Percentiles rank a stretch among this genome's conserved stretches.
phyloP scores from a whole-genome alignment of 2,888 invertebrate species.

The Frankliniella intonsa region DNA sequence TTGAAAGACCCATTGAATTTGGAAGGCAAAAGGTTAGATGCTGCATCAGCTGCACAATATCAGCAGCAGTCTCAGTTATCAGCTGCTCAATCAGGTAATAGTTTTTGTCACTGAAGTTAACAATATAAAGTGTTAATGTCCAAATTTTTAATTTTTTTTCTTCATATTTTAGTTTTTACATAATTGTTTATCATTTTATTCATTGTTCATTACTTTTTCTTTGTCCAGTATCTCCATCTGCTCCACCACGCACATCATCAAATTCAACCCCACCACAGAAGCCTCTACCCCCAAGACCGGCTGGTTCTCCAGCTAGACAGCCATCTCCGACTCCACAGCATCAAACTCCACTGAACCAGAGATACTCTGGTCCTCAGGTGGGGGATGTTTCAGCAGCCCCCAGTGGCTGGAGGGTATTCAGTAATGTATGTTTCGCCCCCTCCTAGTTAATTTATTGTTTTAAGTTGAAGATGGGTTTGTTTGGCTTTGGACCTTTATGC shows the following conservation, averaged over 20 bases:
- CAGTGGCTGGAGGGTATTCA: slow-evolving; percentile 5
- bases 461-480: background rate
- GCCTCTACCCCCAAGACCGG: slow-evolving; percentile 13
- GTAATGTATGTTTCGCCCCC: slow-evolving; percentile 1
- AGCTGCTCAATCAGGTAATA: slow-evolving; percentile 11
- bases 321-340: background rate
- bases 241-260: background rate
- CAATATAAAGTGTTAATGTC: no score
- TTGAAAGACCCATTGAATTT: slow-evolving; percentile 72
- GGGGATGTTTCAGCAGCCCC: background rate
- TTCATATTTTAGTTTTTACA: no score
- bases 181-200: background rate
- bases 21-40: slow-evolving; percentile 51
- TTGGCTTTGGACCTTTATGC: background rate
- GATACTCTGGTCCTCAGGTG: background rate
- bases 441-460: background rate
- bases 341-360: slow-evolving; percentile 2
- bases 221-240: slow-evolving; percentile 32
- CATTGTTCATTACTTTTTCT: background rate
- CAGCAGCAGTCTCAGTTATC: slow-evolving; percentile 33
- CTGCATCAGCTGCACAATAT: slow-evolving; percentile 40
- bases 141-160: no score
- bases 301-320: background rate
- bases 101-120: background rate
- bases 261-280: slow-evolving; percentile 14